Conservation (phyloP, 2,888 invertebrate genomes). For the Amiota communis region DNA sequence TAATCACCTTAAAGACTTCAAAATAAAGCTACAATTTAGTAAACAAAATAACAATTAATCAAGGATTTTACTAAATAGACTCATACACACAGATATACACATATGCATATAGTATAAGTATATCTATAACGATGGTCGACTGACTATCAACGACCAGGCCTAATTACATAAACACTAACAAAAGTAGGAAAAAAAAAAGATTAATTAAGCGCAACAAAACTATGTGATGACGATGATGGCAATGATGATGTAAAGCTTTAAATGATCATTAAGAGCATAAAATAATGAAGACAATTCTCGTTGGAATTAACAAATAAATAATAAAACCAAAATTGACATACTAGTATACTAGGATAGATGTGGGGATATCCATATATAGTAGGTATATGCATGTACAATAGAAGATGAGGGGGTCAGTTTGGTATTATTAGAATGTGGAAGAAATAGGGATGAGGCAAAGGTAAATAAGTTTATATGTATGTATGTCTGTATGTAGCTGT, state of each 20-base stretch:
- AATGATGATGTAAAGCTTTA: constrained; percentile 12
- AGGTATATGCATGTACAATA: too few species aligned
- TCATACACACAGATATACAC: background rate
- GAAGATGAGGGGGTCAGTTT: too few species aligned
- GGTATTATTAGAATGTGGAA: too few species aligned
- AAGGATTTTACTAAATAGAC: constrained; percentile 55
- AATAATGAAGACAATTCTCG: constrained; percentile 47
- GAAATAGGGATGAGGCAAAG: too few species aligned
- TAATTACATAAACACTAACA: constrained; percentile 21
- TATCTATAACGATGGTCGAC: background rate
- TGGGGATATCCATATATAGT: too few species aligned
- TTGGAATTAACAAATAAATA: constrained; percentile 61
- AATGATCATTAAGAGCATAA: background rate
- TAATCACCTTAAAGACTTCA: constrained; percentile 25
- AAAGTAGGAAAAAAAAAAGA: constrained; percentile 8
- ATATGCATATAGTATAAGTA: background rate
- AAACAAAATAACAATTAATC: constrained; percentile 67
- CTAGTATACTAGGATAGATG: background rate
- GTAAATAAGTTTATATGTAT: too few species aligned
- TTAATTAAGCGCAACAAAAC: constrained; percentile 30
- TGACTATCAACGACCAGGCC: background rate
- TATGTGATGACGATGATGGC: constrained; percentile 3
- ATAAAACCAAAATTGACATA: constrained; percentile 64
- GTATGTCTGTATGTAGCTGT: too few species aligned
- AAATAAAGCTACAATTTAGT: constrained; percentile 36